phyloP scores from a whole-genome alignment of 2,113 vertebrate species.

The Camelus bactrianus region DNA sequence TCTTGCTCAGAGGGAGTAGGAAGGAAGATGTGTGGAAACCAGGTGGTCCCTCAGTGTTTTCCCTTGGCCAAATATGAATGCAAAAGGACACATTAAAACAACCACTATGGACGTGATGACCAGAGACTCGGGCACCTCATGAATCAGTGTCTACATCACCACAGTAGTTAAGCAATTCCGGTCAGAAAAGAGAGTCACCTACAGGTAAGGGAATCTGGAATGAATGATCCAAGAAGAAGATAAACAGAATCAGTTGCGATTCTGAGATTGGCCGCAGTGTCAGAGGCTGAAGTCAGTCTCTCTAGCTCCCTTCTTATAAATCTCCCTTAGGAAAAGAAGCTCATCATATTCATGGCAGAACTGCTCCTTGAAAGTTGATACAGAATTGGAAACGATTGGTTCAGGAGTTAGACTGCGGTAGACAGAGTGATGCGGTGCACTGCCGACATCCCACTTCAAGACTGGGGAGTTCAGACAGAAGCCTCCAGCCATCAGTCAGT shows the following conservation, averaged over 20 bases:
- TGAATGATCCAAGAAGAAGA: not conserved
- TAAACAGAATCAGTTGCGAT: not conserved
- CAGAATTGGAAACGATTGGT: not conserved
- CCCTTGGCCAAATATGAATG: not conserved
- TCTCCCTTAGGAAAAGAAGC: not conserved
- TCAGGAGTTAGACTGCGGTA: not conserved
- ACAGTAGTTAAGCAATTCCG: not conserved
- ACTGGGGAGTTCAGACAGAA: not conserved
- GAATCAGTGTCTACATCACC: not conserved
- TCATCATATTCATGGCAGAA: too few relatives aligned
- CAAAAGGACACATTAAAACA: not conserved
- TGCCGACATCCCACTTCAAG: not conserved
- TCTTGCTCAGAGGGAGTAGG: not conserved
- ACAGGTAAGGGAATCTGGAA: not conserved
- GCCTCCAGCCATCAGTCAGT: not conserved
- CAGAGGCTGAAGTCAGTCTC: not conserved
- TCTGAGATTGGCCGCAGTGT: not conserved
- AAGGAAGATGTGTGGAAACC: not conserved
- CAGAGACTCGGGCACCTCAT: not conserved
- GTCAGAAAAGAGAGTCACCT: not conserved
- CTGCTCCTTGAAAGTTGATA: not conserved
- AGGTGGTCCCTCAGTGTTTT: accelerated
- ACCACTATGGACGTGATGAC: not conserved
- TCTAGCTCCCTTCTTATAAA: not conserved
- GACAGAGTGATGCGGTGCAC: too few relatives aligned